Evolutionary conservation across 2,113 vertebrate genomes (phyloP), one percentile per base, ranked within the genome.

Genomic region (Lichenostomus cassidix): DNA sequence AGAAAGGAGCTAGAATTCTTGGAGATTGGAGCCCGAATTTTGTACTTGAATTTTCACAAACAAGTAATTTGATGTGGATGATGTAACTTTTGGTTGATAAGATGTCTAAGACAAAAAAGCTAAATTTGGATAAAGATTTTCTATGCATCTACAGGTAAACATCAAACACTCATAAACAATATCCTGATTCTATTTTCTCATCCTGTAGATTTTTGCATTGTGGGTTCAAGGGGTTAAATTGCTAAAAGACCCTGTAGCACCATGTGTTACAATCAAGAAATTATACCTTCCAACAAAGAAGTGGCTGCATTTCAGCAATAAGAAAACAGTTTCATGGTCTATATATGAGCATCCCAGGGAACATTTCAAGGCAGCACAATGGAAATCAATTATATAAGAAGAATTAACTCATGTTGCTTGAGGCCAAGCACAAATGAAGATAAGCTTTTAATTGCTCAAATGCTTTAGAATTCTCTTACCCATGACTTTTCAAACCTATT

Each of bases 361-460:
- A 49, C 24, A 35, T 59, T 81, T 94, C 56, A 89, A 87, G 55
- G 25, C 17, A 87, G 25, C 8, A n/a, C 52, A 37, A 35, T 70
- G 78, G 81, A 91, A 94, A 95, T 86, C 53, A 64, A 42, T 76
- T 89, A 47, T 31, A 62, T 41, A 53, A 78, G 60, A 83, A 87
- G 24, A 75, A 80, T 3, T 86, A 53, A 69, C 15, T 69, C 11
- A 11, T 80, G 33, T 41, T 92, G 58, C 53, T 81, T 70, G 59
- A 74, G 73, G 84, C 37, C 19, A 83, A 89, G n/a, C 28, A 58
- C 28, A 92, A 94, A 87, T 49, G n/a, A 74, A 77, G 46, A 74
- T 25, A 71, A 89, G 46, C 20, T 91, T 89, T 81, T 91, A 92
- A 87, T 95, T 90, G 74, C 47, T 63, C 50, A 89, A n/a, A 75